Evolutionary conservation across 92 coral and sea anemone genomes (phyloP), one percentile per base, ranked within the genome.

Genomic region (Parazoanthus darwini): DNA sequence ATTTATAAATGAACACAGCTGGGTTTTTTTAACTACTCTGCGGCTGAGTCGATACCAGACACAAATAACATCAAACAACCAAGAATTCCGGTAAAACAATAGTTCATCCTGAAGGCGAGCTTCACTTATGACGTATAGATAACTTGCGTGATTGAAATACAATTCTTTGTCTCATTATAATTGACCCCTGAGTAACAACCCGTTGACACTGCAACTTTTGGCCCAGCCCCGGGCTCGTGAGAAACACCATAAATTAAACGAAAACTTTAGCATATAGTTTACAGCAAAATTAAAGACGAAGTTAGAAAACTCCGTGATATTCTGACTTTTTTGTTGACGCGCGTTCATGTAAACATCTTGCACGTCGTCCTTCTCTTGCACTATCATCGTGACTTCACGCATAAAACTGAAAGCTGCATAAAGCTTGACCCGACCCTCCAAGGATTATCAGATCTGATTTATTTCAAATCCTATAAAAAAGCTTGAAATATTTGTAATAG

Each of bases 51-150:
- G 59, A 58, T 8, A 66, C 86, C 86, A 82, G 58, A 82, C 54
- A 23, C 7, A 70, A 29, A 84, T 46, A 29, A 42, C 56, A 39
- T 43, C 75, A 42, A 44, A 72, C 66, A 29, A 25, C 67, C 43
- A 35, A 71, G 46, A 15, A 0, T 54, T 58, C 50, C 5, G 26
- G 67, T 51, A 66, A 84, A 25, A 50, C 87, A 84, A 71, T 26
- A 84, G 70, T 63, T 63, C 59, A 54, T 20, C 14, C 29, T 71
- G 58, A 16, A 50, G 59, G 39, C 2, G 63, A 63, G 50, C 67
- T 46, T 29, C 15, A 80, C 51, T 80, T 58, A 33, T 80, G 85
- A 80, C 85, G 85, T 80, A 39, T 56, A 16, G 72, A n/a, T 1
- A 37, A 20, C 70, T 63, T 63, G 70, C n/a, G 70, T 63, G 70